Base-by-base conservation (phyloP, 2,888 invertebrate genomes). In the Fabriciana adippe region DNA sequence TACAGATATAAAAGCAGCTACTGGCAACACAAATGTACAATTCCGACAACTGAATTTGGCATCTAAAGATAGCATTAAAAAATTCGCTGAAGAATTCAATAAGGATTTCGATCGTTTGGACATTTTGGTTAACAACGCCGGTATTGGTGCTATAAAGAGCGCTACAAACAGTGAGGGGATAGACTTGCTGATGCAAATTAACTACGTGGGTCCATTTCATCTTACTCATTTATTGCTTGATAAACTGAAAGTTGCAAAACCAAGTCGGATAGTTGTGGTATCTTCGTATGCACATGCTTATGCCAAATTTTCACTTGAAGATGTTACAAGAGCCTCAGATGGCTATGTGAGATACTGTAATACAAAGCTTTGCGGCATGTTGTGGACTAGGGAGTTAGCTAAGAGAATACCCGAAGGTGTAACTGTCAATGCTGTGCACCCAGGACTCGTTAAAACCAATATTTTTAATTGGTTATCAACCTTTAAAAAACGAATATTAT, bases 401-500 rank as follows among this genome's bases (percentile, higher is more conserved):
- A 87, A 84, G 51, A 78, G 82, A 35, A 71, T 93, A 2, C 85
- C 89, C 1, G 75, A 76, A 14, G 95, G 94, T 4, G 95, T 97
- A 0, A 96, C 96, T 0, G 96, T 94, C 0, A 97, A 97, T 80
- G 95, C 95, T 73, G 84, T 97, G 60, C 97, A 97, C 87, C 98
- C 97, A 0, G 98, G 98, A 14, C 89, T 96, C 82, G 95, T 97
- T 50, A 95, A 95, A 80, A 96, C 96, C 0, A 95, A 95, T 26
- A 96, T 97, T 62, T 96, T 95, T 94, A 93, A 95, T 48, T 95
- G 93, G 75, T 84, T 94, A 14, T 94, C 94, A 0, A 57, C 71
- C 1, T 6, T 64, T 2, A 0, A 50, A 0, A 82, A 94, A 1
- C 94, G 93, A 18, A 86, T 94, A 0, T 71, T 95, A 71, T 81